Evolutionary conservation across 2,113 vertebrate genomes (phyloP), one percentile per base, ranked within the genome.

Genomic region (Brachionichthys hirsutus): DNA sequence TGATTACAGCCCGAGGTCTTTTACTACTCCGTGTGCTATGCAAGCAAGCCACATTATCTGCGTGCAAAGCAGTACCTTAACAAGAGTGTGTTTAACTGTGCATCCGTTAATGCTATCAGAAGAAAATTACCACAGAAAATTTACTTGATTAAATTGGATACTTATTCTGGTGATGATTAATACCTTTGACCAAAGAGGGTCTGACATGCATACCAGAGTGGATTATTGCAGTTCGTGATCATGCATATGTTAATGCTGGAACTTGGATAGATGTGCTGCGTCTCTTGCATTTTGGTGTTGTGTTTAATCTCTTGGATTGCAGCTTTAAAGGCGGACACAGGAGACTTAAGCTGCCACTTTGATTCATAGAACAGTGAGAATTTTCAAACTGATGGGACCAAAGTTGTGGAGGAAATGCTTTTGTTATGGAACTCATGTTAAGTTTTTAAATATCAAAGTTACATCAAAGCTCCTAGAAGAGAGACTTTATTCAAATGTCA

Each of bases 1-100:
- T 88, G 75, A 85, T 87, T 82, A 84, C 67, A 10, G 84, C 84
- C 78, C 18, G 22, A 64, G 77, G 86, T 74, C 54, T 71, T 79
- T 60, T 75, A 49, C 49, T 54, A 24, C 46, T 49, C 54, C 41
- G 2, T 61, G 48, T 43, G 30, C 40, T 40, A 48, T 52, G 30
- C 35, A 55, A 67, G 18, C 35, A 20, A 52, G 22, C 18, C 30
- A 46, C 38, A 44, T 34, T 43, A 46, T 40, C 19, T 64, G 11
- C 56, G 24, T 16, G 34, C 48, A 36, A 17, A 18, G 49, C 51
- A 10, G 35, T 18, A 14, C 41, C 54, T 62, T 64, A 42, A 35
- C 5, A 10, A 20, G 20, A 41, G 54, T 54, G 46, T 70, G 49
- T 46, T 46, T 11, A 50, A 40, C 43, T 20, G 24, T 30, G 24